Evolutionary conservation across 2,113 vertebrate genomes (phyloP), one percentile per base, ranked within the genome.

Genomic region (Paracanthobrama guichenoti): DNA sequence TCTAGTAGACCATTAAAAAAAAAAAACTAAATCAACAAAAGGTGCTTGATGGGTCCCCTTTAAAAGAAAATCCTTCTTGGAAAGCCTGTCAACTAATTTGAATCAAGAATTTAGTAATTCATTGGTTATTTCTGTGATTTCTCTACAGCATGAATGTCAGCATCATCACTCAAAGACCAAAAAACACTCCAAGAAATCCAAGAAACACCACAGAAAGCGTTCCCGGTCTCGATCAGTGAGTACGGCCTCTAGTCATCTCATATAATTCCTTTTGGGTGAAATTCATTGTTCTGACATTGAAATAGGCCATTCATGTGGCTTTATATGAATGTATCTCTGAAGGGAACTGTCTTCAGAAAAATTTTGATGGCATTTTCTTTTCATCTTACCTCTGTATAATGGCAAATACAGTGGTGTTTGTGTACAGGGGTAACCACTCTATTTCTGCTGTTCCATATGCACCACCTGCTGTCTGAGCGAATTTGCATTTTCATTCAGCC

Each of bases 121-220:
- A n/a, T 4, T 26, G 35, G 24, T 13, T 18, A 4, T 20, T 6
- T 74, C 24, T 80, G 44, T 69, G 35, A 50, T 16, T 4, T 78
- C 31, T 77, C 12, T 31, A 12, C 84, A 99, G 97, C 96, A 99
- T 12, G 98, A 99, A 92, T 99, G 98, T 82, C 98, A 99, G 18
- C 98, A 99, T 89, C 98, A 99, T 90, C 98, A 99, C 89, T 98
- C 97, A 24, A 99, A 99, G 94, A 97, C 97, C 86, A 99, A 99
- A 94, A 99, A 99, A 57, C 98, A 99, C 86, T 99, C 98, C 0
- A 99, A 99, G 90, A 99, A 99, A 89, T 99, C 98, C 28, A 99
- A 99, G 84, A 99, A 99, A 26, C 98, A 99, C 50, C 98, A 99
- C 92, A 95, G 98, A 88, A 99, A 99, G 88, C 95, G 97, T 0